Evolutionary conservation across 2,888 invertebrate genomes (phyloP), one percentile per base, ranked within the genome.

Genomic region (Cinara cedri): DNA sequence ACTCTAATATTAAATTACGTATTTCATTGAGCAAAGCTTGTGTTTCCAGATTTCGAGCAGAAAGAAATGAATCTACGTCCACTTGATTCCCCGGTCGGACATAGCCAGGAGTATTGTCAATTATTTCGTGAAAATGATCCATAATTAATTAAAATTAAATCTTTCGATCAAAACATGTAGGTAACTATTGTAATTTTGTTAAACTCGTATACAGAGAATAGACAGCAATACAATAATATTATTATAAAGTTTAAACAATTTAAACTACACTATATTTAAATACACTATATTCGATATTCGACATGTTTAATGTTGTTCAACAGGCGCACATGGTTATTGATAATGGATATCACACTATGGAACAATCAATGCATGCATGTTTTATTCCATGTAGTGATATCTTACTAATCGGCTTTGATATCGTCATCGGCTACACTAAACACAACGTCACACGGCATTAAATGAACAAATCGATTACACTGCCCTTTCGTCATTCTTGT

Each of bases 21-120:
- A 93, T 88, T 72, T 90, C 89, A 83, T 90, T 88, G 63, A 91
- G 89, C 87, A 94, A 88, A 19, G 90, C 88, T 82, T 90, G 89
- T 72, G 94, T 91, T 89, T 94, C 94, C 83, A 89, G 87, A 72
- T 91, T 88, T 83, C 92, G 88, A 10, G 74, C 74, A 8, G 74
- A 60, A 42, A 81, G 14, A 46, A 75, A 81, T 11, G 51, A 78
- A 16, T 57, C 21, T 1, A 8, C 51, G 13, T 78, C 60, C 3
- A 78, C 13, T 62, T 68, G 60, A 51, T 60, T 78, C 0, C 60
- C 26, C 10, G 78, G 78, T 62, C 42, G 49, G 9, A 49, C 3
- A 13, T 68, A 24, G 16, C 19, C 66, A 14, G 44, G 9, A 19
- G n/a, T 34, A 10, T 68, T 16, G 0, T 11, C 63, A 14, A 76